phyloP scores from a whole-genome alignment of 2,113 vertebrate species.

The Pipa parva region DNA sequence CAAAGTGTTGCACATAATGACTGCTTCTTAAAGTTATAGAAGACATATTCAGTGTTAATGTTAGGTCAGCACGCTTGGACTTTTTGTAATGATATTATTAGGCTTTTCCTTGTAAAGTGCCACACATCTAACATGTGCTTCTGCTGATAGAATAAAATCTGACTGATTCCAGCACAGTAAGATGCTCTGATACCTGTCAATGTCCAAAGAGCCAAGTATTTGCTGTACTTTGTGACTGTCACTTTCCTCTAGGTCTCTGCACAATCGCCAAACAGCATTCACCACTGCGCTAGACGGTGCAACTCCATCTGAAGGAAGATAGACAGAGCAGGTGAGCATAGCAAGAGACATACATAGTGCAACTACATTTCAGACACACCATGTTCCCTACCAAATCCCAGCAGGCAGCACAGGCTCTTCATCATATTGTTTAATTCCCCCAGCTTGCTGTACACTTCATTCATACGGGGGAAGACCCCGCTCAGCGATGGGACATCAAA shows the following conservation, averaged over 20 bases:
- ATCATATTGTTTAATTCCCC: constrained; percentile 80
- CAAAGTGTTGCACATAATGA: too few species aligned
- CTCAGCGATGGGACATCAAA: constrained; percentile 77
- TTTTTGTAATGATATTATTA: too few species aligned
- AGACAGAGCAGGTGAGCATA: neutral
- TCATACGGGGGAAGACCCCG: constrained; percentile 85
- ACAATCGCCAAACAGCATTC: constrained; percentile 68
- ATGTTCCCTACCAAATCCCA: constrained; percentile 81
- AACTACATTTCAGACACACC: neutral
- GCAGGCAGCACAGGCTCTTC: constrained; percentile 73
- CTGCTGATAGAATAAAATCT: too few species aligned
- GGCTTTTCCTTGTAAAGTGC: too few species aligned
- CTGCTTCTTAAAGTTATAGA: too few species aligned
- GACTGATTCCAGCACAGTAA: too few species aligned
- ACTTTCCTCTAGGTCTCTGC: constrained; percentile 52
- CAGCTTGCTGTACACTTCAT: constrained; percentile 78
- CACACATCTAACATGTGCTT: too few species aligned
- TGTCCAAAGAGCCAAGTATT: constrained; percentile 71
- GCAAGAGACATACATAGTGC: neutral
- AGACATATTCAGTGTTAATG: too few species aligned
- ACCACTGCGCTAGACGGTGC: constrained; percentile 70
- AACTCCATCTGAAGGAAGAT: constrained; percentile 64
- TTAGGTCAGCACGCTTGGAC: too few species aligned
- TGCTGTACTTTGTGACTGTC: constrained; percentile 57
- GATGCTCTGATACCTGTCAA: constrained; percentile 70